Conservation (phyloP, 2,888 invertebrate genomes). For the Mythimna lalbum region DNA sequence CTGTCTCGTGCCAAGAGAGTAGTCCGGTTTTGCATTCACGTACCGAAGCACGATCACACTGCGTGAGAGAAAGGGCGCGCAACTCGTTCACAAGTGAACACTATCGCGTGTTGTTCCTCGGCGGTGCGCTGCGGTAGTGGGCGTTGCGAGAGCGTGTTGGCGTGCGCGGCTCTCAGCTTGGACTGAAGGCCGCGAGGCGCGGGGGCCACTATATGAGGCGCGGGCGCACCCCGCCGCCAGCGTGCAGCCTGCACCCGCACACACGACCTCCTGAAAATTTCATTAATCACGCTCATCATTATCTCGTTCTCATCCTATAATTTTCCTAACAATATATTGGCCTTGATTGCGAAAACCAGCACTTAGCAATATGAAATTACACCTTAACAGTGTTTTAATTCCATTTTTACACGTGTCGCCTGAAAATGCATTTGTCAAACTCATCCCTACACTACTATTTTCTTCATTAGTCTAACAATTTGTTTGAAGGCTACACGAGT, state of each 20-base stretch:
- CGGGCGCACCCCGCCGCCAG: slow-evolving; percentile 79
- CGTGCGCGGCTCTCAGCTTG: slow-evolving; percentile 83
- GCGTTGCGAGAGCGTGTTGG: slow-evolving; percentile 85
- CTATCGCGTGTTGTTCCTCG: slow-evolving; percentile 84
- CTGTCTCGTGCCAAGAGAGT: slow-evolving; percentile 83
- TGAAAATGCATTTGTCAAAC: slow-evolving; percentile 17
- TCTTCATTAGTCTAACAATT: slow-evolving; percentile 5
- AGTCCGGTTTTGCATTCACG: slow-evolving; percentile 90
- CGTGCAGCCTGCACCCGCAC: slow-evolving; percentile 63
- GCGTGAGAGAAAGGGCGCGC: slow-evolving; percentile 90
- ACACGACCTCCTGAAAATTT: slow-evolving; percentile 56
- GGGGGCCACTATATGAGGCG: slow-evolving; percentile 86
- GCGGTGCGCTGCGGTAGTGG: slow-evolving; percentile 81
- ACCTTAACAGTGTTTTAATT: neutral
- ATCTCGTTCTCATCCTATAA: slow-evolving; percentile 15
- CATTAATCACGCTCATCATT: slow-evolving; percentile 26
- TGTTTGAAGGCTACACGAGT: neutral
- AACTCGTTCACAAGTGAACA: slow-evolving; percentile 83
- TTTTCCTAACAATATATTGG: slow-evolving; percentile 12
- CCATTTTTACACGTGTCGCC: slow-evolving; percentile 3
- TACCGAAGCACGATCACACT: slow-evolving; percentile 88
- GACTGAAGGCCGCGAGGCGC: slow-evolving; percentile 89
- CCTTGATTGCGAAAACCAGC: neutral
- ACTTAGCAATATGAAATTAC: neutral
- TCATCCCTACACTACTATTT: slow-evolving; percentile 8